Evolutionary conservation across 1,140 invertebrate species (phyloP).

Genomic region (Latrodectus geometricus): DNA sequence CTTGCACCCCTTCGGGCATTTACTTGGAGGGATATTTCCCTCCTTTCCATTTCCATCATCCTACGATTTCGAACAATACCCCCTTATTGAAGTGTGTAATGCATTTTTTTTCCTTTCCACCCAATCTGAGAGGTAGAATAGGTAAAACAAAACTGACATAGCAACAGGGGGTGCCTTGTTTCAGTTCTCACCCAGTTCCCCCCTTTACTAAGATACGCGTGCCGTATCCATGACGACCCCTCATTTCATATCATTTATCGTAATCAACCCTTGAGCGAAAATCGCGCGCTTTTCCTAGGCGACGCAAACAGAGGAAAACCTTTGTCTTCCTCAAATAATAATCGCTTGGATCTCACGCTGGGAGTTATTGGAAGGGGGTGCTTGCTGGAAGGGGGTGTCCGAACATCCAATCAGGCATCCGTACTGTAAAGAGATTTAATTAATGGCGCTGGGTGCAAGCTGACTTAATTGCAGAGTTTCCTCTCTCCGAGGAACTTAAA

Average conservation of each 20-base stretch:
- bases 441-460: background rate
- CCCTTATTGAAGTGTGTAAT: too few species aligned
- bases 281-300: constrained; percentile 23
- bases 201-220: background rate
- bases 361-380: background rate
- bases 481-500: constrained; percentile 2
- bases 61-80: too few species aligned
- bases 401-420: constrained; percentile 7
- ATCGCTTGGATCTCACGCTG: background rate
- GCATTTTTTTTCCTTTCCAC: background rate
- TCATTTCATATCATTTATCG: constrained; percentile 55
- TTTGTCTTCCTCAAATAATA: constrained; percentile 55
- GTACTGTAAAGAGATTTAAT: constrained; percentile 27
- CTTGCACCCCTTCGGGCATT: too few species aligned
- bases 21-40: too few species aligned
- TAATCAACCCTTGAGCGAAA: constrained; percentile 43
- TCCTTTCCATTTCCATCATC: too few species aligned
- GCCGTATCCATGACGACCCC: constrained; percentile 29
- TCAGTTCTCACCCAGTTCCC: background rate
- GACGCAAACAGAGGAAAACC: constrained; percentile 34
- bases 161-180: background rate
- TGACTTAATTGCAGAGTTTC: constrained; percentile 39
- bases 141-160: constrained; percentile 8
- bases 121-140: background rate
- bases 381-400: background rate